phyloP scores from a whole-genome alignment of 2,113 vertebrate species.

The Macquaria australasica region DNA sequence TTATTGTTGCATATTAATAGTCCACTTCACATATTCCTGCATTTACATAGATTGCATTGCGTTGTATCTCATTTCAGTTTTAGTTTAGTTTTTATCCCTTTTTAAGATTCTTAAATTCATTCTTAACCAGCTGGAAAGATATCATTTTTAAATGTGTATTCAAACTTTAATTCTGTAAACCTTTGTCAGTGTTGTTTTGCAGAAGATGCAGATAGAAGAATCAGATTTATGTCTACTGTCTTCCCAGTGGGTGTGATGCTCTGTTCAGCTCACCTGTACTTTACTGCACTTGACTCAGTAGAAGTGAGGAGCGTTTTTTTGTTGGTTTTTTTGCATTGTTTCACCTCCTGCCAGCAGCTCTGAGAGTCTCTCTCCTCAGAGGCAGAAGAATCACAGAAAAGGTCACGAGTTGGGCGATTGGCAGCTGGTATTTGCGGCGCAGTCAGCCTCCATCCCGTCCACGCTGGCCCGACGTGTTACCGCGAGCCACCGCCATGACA shows the following conservation, averaged over 20 bases:
- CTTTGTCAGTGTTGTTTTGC: neutral
- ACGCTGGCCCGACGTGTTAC: slow-evolving; percentile 38
- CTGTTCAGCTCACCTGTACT: neutral
- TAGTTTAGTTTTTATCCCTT: no score
- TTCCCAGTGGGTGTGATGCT: neutral
- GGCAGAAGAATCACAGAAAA: slow-evolving; percentile 71
- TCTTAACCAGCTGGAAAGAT: no score
- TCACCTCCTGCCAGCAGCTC: slow-evolving; percentile 37
- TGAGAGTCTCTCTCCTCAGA: slow-evolving; percentile 51
- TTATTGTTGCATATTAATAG: no score
- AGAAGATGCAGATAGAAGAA: neutral
- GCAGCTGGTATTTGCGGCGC: slow-evolving; percentile 79
- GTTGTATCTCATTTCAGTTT: no score
- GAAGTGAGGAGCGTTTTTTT: slow-evolving; percentile 11
- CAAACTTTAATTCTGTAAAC: no score
- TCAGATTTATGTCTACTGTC: no score
- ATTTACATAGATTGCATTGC: no score
- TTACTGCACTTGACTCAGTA: neutral
- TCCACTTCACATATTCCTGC: no score
- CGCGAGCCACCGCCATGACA: slow-evolving; percentile 40
- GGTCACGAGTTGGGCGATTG: slow-evolving; percentile 73
- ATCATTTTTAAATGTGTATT: no score
- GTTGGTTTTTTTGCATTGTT: neutral
- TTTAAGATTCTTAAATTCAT: no score
- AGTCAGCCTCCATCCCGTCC: slow-evolving; percentile 53